These are phyloP conservation scores for Elysia chlorotica DNA, from an alignment of 1,140 invertebrate genomes.

Conservation along the genomic window DNA sequence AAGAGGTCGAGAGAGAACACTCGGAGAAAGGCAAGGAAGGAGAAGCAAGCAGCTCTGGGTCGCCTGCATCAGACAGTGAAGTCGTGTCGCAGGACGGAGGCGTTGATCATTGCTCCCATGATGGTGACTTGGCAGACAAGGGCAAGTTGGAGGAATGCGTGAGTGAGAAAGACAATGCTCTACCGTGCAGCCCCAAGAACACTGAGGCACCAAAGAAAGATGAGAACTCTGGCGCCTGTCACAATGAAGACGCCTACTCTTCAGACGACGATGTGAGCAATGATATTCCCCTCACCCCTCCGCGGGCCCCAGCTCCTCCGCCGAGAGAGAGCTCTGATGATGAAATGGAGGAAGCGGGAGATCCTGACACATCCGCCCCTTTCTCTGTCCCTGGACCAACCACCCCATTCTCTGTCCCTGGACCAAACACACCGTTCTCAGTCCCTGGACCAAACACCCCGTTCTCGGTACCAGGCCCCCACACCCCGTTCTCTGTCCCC, in stretches of 20 bases:
- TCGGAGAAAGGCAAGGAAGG: slow-evolving; percentile 9
- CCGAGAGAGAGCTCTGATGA: slow-evolving; percentile 33
- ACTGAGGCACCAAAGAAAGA: slow-evolving; percentile 19
- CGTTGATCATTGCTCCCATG: neutral
- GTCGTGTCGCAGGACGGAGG: neutral
- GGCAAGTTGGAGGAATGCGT: neutral
- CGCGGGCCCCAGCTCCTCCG: slow-evolving; percentile 34
- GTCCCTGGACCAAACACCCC: slow-evolving; percentile 15
- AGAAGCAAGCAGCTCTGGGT: slow-evolving; percentile 1
- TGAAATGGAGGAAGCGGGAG: slow-evolving; percentile 21
- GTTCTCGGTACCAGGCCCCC: slow-evolving; percentile 15
- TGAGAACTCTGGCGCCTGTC: slow-evolving; percentile 9
- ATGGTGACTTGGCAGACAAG: neutral
- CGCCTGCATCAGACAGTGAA: slow-evolving; percentile 7
- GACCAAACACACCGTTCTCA: slow-evolving; percentile 6
- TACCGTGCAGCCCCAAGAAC: slow-evolving; percentile 7
- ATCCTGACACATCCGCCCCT: neutral
- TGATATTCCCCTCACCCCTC: slow-evolving; percentile 33
- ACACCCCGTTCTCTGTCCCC: slow-evolving; percentile 18
- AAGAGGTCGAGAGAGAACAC: slow-evolving; percentile 14
- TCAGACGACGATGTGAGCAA: slow-evolving; percentile 31
- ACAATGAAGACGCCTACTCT: slow-evolving; percentile 17
- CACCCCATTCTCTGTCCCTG: neutral
- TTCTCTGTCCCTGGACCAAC: neutral
- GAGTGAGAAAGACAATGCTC: neutral